These are phyloP conservation scores for Cepphus grylle DNA, from an alignment of 2,113 vertebrate genomes.

Conservation along the genomic window DNA sequence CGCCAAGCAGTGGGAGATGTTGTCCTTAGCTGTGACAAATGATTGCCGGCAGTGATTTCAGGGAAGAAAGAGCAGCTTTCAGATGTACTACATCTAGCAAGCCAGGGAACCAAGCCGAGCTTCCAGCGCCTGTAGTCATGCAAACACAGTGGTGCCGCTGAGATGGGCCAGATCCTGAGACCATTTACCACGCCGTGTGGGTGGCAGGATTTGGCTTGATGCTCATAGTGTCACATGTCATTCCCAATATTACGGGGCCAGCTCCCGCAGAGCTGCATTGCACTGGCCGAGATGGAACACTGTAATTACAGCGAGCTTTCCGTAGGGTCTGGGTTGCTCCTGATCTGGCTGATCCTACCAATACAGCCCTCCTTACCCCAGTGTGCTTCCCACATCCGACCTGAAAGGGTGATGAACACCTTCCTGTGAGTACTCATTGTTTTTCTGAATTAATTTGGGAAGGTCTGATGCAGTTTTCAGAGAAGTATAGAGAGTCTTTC, in stretches of 20 bases:
- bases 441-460: neutral
- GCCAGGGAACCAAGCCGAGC: neutral
- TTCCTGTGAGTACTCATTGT: neutral
- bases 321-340: neutral
- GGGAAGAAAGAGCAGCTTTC: conserved; percentile 55
- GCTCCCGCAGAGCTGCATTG: neutral
- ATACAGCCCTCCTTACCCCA: neutral
- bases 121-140: neutral
- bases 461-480: neutral
- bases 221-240: neutral
- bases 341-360: neutral
- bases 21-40: conserved; percentile 61
- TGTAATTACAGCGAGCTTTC: neutral
- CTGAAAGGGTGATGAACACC: neutral
- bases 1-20: conserved; percentile 50
- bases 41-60: neutral
- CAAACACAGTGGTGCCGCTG: neutral
- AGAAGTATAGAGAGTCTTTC: neutral
- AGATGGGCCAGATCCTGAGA: neutral
- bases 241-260: neutral
- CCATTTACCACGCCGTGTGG: neutral
- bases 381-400: neutral
- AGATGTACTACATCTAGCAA: neutral
- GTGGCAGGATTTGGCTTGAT: neutral
- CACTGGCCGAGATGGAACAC: neutral